phyloP scores from a whole-genome alignment of 2,113 vertebrate genomes.

The Camelus bactrianus region DNA sequence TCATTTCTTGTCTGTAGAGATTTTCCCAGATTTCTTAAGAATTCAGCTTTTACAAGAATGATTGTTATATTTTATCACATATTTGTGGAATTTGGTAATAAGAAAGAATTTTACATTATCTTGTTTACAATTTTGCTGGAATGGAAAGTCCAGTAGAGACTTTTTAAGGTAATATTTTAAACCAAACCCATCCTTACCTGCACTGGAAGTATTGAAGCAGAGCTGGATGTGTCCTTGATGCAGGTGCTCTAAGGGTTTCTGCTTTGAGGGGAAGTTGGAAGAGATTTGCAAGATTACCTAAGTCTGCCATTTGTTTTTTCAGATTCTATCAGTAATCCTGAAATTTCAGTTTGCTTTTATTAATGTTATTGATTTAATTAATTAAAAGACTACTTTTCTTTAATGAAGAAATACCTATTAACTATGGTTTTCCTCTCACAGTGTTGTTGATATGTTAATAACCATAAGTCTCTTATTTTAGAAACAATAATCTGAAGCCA shows the following conservation, averaged over 20 bases:
- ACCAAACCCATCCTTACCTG: background rate
- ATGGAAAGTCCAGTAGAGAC: background rate
- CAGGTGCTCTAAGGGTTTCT: background rate
- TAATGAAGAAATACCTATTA: background rate
- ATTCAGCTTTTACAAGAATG: background rate
- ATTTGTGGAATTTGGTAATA: background rate
- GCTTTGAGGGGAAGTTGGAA: background rate
- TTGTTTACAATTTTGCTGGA: constrained; percentile 26
- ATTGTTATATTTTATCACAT: background rate
- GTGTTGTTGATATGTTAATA: background rate
- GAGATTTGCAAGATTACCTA: background rate
- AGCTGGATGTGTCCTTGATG: background rate
- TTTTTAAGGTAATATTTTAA: constrained; percentile 33
- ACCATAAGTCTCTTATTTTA: background rate
- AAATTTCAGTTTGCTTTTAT: constrained; percentile 19
- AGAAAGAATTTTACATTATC: background rate
- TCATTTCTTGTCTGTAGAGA: background rate
- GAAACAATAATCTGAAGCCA: constrained; percentile 23
- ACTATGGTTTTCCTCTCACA: constrained; percentile 1
- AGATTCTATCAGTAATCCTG: background rate
- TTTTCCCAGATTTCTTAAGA: background rate
- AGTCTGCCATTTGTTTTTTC: background rate
- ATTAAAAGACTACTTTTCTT: constrained; percentile 50
- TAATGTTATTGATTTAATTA: background rate
- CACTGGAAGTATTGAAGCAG: background rate